Percentiles rank a stretch among this genome's conserved stretches.
phyloP scores from a whole-genome alignment of 1,140 invertebrate genomes.

The Pemphigus obesinymphae region DNA sequence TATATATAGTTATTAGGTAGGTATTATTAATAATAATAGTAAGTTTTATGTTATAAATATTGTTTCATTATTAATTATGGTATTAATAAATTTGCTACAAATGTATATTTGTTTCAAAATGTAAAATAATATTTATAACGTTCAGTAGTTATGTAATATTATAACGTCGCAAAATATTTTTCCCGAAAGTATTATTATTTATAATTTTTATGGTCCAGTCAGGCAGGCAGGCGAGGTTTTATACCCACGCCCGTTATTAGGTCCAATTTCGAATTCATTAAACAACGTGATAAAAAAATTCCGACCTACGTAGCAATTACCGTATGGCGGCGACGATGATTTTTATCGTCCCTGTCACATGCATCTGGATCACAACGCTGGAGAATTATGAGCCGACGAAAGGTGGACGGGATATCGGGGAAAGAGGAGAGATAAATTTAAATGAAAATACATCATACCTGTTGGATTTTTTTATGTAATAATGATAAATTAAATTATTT shows the following conservation, averaged over 20 bases:
- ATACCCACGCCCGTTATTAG: constrained; percentile 16
- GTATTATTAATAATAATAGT: too few relatives aligned
- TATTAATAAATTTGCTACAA: too few relatives aligned
- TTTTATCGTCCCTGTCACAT: not conserved
- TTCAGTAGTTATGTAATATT: not conserved
- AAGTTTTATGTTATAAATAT: too few relatives aligned
- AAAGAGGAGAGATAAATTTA: not conserved
- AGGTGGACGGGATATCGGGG: not conserved
- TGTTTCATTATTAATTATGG: too few relatives aligned
- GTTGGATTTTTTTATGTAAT: not conserved
- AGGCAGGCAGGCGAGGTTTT: not conserved
- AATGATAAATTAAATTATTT: constrained; percentile 19
- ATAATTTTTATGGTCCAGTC: not conserved
- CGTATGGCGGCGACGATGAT: not conserved
- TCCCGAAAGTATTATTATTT: not conserved
- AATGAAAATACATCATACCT: not conserved
- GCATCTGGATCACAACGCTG: not conserved
- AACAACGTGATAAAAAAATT: constrained; percentile 16
- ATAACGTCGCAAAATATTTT: not conserved
- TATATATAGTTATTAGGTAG: too few relatives aligned
- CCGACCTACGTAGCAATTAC: constrained; percentile 10
- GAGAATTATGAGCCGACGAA: not conserved
- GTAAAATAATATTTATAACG: not conserved
- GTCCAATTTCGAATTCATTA: constrained; percentile 15
- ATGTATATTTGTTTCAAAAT: too few relatives aligned